Percentiles rank a stretch among this genome's conserved stretches.
Evolutionary conservation across 2,888 invertebrate species (phyloP).

Genomic region (Drosophila greeni): DNA sequence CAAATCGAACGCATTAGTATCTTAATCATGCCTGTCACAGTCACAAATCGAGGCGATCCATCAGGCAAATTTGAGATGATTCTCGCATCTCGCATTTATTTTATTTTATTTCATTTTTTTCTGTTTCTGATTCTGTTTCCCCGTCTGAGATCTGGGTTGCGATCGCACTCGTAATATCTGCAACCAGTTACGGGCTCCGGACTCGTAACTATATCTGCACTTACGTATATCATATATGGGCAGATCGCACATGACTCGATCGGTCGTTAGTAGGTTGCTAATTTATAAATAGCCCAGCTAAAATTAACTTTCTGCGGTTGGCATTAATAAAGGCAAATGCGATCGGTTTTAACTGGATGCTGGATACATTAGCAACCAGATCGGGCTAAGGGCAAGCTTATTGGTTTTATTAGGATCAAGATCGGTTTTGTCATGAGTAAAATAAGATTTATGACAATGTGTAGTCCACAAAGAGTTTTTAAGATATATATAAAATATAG

Average conservation of each 20-base stretch:
- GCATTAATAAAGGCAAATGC: conserved; percentile 52
- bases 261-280: conserved; percentile 64
- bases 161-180: conserved; percentile 37
- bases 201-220: conserved; percentile 66
- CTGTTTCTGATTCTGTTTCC: neutral
- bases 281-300: conserved; percentile 73
- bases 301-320: conserved; percentile 72
- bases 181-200: conserved; percentile 61
- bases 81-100: conserved; percentile 23
- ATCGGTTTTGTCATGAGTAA: neutral
- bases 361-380: conserved; percentile 16
- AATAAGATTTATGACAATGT: neutral
- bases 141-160: conserved; percentile 16
- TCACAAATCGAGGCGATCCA: conserved; percentile 72
- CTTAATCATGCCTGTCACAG: conserved; percentile 72
- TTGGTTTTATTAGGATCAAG: neutral
- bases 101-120: conserved; percentile 1
- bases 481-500: too few species aligned
- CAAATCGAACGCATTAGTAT: conserved; percentile 68
- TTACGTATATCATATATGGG: conserved; percentile 71
- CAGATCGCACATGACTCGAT: conserved; percentile 50
- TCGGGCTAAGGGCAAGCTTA: neutral
- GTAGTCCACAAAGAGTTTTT: too few species aligned
- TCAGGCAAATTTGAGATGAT: conserved; percentile 53
- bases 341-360: conserved; percentile 51